phyloP scores from a whole-genome alignment of 1,140 invertebrate species.

The Pogonognathellus flavescens region DNA sequence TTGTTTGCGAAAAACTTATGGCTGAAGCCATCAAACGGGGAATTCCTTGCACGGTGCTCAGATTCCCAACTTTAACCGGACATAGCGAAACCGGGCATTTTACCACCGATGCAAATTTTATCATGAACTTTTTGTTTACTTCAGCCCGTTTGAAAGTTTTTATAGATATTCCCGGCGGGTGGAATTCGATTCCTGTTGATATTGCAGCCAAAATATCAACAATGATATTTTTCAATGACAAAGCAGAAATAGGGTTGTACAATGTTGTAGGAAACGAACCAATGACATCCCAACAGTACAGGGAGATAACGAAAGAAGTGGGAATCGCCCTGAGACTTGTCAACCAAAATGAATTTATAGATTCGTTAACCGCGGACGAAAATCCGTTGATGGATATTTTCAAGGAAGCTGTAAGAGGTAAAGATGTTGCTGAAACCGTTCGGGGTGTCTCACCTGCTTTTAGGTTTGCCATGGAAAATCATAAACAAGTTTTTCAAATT shows the following conservation, averaged over 20 bases:
- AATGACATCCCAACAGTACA: no score
- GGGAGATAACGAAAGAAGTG: no score
- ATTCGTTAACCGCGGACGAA: no score
- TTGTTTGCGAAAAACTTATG: slow-evolving; percentile 29
- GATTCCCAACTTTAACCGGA: slow-evolving; percentile 8
- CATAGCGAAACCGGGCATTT: neutral
- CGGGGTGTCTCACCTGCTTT: no score
- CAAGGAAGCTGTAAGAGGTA: no score
- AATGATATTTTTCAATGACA: neutral
- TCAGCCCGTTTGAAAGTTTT: neutral
- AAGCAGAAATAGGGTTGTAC: neutral
- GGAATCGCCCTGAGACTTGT: no score
- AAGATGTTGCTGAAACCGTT: no score
- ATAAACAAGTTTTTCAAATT: no score
- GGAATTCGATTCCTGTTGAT: slow-evolving; percentile 2
- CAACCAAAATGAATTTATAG: no score
- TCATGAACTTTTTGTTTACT: neutral
- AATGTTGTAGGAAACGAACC: neutral
- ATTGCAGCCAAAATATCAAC: neutral
- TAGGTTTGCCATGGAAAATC: no score
- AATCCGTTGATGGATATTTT: no score
- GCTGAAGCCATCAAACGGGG: slow-evolving; percentile 19
- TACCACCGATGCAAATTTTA: neutral
- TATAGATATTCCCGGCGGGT: neutral
- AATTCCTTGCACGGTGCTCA: slow-evolving; percentile 34